Base-by-base conservation (phyloP, 23 tunicate species). In the Ascidia mentula region DNA sequence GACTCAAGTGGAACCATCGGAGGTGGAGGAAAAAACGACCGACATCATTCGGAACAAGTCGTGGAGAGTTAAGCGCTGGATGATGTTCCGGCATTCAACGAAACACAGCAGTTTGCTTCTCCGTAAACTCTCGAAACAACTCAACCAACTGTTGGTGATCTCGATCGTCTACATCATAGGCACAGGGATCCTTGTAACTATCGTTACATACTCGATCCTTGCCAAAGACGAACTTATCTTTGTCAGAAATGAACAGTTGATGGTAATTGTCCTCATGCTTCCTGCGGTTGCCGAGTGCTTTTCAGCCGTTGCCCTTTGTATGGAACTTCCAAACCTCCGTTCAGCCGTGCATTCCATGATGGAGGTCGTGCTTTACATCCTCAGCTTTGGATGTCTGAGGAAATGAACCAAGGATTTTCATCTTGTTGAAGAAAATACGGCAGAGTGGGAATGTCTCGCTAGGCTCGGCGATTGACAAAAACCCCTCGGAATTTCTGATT, bases 101-200 rank as follows among this genome's bases (percentile, higher is more conserved):
- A 53, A 53, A 9, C 65, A 53, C 65, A 53, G 65, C 65, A 53
- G 65, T 53, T 9, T 53, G 65, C 65, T 53, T 26, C 65, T 53
- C 65, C 65, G 65, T 28, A 53, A 53, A 53, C 65, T 53, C 12
- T 53, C 65, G 2, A 53, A 53, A 28, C 65, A 53, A 20, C 65
- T 53, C 65, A 53, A 53, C 65, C 22, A 53, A 9, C 65, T 53
- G 4, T 28, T 53, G 7, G 65, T 53, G 65, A 53, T 53, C 13
- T 53, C 65, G 28, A 53, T 53, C 1, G 65, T 53, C 2, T 53
- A 53, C 13, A 9, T 53, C 13, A 53, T 53, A 6, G 65, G 65
- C 22, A 53, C 65, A 53, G 65, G 65, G 1, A 28, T 53, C 13
- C 65, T 53, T 3, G 65, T 53, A 6, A 53, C 28, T 28, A 20